phyloP scores from a whole-genome alignment of 2,113 vertebrate genomes.

The Rhinolophus sinicus region DNA sequence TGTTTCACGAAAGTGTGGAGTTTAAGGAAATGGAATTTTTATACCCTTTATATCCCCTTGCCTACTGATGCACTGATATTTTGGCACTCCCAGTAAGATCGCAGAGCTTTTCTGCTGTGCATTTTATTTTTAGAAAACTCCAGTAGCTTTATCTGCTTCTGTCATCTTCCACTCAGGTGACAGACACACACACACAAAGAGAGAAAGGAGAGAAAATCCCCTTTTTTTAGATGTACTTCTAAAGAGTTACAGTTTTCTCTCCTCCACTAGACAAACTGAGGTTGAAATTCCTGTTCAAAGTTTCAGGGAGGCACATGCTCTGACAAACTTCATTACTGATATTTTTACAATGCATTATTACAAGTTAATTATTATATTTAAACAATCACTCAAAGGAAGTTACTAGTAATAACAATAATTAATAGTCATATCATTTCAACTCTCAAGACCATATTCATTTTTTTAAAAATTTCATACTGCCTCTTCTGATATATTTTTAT shows the following conservation, averaged over 20 bases:
- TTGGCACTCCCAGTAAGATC: conserved; percentile 72
- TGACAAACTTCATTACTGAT: conserved; percentile 22
- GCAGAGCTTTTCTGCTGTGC: conserved; percentile 60
- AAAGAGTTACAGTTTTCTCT: conserved; percentile 23
- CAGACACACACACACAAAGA: conserved; percentile 41
- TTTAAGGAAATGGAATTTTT: conserved; percentile 80
- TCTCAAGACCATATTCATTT: background rate
- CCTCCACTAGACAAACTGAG: background rate
- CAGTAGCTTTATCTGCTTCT: conserved; percentile 75
- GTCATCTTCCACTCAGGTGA: conserved; percentile 75
- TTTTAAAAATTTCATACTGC: background rate
- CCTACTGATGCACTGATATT: conserved; percentile 76
- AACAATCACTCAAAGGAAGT: background rate
- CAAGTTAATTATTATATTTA: background rate
- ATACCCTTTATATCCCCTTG: conserved; percentile 77
- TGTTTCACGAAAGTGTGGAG: conserved; percentile 70
- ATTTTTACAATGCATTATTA: background rate
- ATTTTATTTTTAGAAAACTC: conserved; percentile 81
- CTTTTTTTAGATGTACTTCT: conserved; percentile 37
- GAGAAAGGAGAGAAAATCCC: conserved; percentile 28
- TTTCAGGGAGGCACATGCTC: background rate
- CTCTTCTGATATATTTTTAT: background rate
- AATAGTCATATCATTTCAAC: background rate
- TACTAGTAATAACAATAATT: background rate
- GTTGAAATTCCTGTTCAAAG: background rate